Evolutionary conservation across 1,140 invertebrate species (phyloP).

Genomic region (Ceratosolen fusciceps): DNA sequence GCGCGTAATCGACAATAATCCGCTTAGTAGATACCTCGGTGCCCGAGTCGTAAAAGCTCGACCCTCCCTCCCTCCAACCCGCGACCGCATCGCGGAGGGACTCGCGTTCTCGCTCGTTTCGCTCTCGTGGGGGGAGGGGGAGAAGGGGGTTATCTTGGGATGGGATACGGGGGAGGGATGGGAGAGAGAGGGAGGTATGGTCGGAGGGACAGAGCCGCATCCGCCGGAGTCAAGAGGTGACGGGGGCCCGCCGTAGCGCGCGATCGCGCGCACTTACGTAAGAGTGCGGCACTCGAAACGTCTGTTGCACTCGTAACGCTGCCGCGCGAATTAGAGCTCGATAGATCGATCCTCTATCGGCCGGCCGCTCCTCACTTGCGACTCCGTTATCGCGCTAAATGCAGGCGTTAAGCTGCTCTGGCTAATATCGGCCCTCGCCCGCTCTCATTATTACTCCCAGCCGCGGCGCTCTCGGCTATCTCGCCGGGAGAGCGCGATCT

Average conservation of each 20-base stretch:
- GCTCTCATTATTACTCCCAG: too few relatives aligned
- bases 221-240: background rate
- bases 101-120: too few relatives aligned
- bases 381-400: conserved; percentile 28
- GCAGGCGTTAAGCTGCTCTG: conserved; percentile 17
- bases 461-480: background rate
- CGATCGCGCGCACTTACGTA: background rate
- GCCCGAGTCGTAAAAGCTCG: background rate
- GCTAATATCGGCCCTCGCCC: conserved; percentile 28
- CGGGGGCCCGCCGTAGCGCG: background rate
- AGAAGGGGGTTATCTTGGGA: conserved; percentile 25
- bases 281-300: background rate
- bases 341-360: background rate
- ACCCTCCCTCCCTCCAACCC: too few relatives aligned
- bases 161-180: background rate
- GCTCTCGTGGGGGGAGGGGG: too few relatives aligned
- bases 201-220: too few relatives aligned
- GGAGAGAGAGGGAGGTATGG: too few relatives aligned
- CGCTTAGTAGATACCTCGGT: background rate
- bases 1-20: background rate
- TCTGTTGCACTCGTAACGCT: conserved; percentile 4
- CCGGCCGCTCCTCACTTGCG: background rate
- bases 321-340: conserved; percentile 12
- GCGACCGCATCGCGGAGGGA: too few relatives aligned
- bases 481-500: too few relatives aligned